Conservation (phyloP, 2,888 invertebrate species). For the Acholoe squamosa region DNA sequence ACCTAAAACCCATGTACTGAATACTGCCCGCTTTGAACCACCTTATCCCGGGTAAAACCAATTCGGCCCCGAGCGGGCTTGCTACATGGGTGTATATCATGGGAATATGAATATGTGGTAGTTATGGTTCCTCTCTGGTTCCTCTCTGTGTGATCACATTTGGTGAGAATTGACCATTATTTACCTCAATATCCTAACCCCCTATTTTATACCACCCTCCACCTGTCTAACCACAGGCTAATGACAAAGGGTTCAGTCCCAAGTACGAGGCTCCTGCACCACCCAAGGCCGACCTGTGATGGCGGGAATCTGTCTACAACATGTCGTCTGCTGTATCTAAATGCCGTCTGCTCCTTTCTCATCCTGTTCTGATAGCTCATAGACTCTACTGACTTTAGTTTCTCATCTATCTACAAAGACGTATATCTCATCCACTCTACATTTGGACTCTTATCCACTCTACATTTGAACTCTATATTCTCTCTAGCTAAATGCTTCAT, state of each 20-base stretch:
- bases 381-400: background rate
- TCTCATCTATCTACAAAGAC: background rate
- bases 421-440: background rate
- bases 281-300: constrained; percentile 49
- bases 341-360: background rate
- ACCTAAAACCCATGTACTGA: too few species aligned
- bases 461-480: background rate
- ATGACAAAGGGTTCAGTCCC: constrained; percentile 49
- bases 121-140: too few species aligned
- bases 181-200: too few species aligned
- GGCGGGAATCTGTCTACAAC: background rate
- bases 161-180: too few species aligned
- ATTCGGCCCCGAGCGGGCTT: too few species aligned
- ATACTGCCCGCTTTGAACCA: too few species aligned
- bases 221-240: constrained; percentile 53
- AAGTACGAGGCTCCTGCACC: constrained; percentile 32
- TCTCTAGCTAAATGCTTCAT: background rate
- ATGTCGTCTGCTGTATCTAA: too few species aligned
- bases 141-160: too few species aligned
- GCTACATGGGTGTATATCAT: too few species aligned
- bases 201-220: background rate
- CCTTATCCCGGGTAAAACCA: too few species aligned
- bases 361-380: background rate
- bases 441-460: background rate
- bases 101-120: too few species aligned